A percentile compares a stretch with the other conserved stretches of the same genome.
These are phyloP conservation scores for Daktulosphaira vitifoliae DNA, from an alignment of 1,140 invertebrate species.

Conservation along the genomic window DNA sequence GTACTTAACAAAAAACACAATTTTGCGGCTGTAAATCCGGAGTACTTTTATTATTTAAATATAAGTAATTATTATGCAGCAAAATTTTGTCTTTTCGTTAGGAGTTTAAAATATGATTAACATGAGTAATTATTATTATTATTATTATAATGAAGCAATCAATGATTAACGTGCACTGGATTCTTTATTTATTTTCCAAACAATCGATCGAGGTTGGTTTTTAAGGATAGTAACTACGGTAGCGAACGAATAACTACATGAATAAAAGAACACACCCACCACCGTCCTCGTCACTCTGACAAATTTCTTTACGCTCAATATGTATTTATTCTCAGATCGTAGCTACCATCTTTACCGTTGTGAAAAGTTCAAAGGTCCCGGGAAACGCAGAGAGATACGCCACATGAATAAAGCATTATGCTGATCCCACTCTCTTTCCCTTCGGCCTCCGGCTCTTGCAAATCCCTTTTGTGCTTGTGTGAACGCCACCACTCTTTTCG, in stretches of 20 bases:
- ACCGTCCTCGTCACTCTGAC: neutral
- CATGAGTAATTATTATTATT: too few species aligned
- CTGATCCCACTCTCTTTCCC: neutral
- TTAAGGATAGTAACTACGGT: too few species aligned
- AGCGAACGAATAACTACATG: neutral
- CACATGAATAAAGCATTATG: slow-evolving; percentile 30
- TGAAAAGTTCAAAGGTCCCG: slow-evolving; percentile 31
- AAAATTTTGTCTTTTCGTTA: too few species aligned
- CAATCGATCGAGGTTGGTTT: too few species aligned
- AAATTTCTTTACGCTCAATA: slow-evolving; percentile 32
- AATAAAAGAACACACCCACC: slow-evolving; percentile 27
- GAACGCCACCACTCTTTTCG: slow-evolving; percentile 1
- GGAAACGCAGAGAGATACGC: slow-evolving; percentile 12
- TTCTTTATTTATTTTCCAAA: too few species aligned
- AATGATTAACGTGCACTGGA: too few species aligned
- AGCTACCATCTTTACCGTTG: neutral
- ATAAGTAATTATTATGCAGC: too few species aligned
- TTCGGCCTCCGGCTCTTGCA: neutral
- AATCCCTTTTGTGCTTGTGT: slow-evolving; percentile 27
- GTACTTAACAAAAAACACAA: too few species aligned
- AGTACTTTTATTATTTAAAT: too few species aligned
- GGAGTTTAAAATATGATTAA: too few species aligned
- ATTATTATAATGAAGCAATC: too few species aligned
- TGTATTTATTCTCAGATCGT: slow-evolving; percentile 31
- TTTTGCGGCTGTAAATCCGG: too few species aligned